Evolutionary conservation across 2,888 invertebrate species (phyloP).

Genomic region (Protodeltote pygarga): DNA sequence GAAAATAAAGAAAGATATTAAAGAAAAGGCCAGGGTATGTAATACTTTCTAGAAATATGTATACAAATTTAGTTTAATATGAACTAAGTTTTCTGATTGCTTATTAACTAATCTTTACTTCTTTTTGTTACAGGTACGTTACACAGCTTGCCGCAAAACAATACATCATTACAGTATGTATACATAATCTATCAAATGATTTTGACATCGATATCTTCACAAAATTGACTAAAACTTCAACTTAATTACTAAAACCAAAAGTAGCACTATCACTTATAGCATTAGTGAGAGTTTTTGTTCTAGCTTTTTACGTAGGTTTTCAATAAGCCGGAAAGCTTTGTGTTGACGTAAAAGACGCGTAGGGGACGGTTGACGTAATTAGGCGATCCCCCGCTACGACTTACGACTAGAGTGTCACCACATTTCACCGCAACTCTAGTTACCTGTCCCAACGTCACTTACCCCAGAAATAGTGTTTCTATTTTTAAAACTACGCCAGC

Average conservation of each 20-base stretch:
- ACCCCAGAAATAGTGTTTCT: slow-evolving; percentile 55
- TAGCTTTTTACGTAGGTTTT: not conserved
- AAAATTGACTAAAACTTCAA: too few species aligned
- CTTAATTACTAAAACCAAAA: too few species aligned
- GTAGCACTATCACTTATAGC: too few species aligned
- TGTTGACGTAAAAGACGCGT: slow-evolving; percentile 7
- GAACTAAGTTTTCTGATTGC: too few species aligned
- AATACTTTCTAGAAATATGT: too few species aligned
- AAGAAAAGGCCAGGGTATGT: too few species aligned
- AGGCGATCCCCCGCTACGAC: slow-evolving; percentile 12
- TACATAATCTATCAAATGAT: not conserved
- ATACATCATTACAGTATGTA: slow-evolving; percentile 17
- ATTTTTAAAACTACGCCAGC: slow-evolving; percentile 63
- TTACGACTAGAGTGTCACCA: not conserved
- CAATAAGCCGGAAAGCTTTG: not conserved
- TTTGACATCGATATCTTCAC: too few species aligned
- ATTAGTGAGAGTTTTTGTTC: not conserved
- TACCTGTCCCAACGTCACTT: slow-evolving; percentile 43
- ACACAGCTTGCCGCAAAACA: not conserved
- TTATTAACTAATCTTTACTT: slow-evolving; percentile 14
- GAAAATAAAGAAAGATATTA: too few species aligned
- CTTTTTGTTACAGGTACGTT: slow-evolving; percentile 48
- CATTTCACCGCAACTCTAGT: slow-evolving; percentile 16
- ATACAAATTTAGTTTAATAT: too few species aligned
- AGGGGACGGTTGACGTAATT: slow-evolving; percentile 15